A percentile compares a stretch with the other conserved stretches of the same genome.
These are phyloP conservation scores for Genyomyrus donnyi DNA, from an alignment of 2,113 vertebrate species.

Conservation along the genomic window DNA sequence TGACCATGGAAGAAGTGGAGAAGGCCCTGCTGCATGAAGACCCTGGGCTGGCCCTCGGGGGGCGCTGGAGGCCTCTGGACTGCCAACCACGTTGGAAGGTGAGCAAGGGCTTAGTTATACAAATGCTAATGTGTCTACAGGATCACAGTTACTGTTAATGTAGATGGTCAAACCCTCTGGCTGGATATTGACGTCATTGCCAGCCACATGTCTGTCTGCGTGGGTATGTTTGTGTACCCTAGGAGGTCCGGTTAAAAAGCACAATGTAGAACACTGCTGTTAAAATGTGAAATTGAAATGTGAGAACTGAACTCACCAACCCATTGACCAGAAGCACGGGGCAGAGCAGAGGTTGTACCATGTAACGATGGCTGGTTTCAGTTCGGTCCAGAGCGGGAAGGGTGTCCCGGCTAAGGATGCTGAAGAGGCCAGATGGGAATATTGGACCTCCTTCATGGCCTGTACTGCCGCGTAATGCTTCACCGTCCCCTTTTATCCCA, in stretches of 20 bases:
- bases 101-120: slow-evolving; percentile 11
- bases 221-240: too few species aligned
- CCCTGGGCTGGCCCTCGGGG: slow-evolving; percentile 65
- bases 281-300: background rate
- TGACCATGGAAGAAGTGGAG: slow-evolving; percentile 78
- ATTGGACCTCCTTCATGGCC: background rate
- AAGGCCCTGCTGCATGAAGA: slow-evolving; percentile 64
- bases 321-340: background rate
- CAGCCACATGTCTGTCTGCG: too few species aligned
- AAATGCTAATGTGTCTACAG: background rate
- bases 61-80: slow-evolving; percentile 84
- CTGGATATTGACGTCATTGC: background rate
- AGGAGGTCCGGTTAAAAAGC: background rate
- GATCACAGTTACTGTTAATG: background rate
- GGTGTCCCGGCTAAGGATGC: background rate
- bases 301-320: background rate
- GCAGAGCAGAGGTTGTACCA: background rate
- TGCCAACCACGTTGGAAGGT: slow-evolving; percentile 95
- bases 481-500: background rate
- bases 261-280: background rate
- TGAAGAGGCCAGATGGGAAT: background rate
- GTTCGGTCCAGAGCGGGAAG: background rate
- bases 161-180: background rate
- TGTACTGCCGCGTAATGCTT: background rate
- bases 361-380: background rate